Conservation (phyloP, 2,113 vertebrate species). For the Hemiprocne comata region DNA sequence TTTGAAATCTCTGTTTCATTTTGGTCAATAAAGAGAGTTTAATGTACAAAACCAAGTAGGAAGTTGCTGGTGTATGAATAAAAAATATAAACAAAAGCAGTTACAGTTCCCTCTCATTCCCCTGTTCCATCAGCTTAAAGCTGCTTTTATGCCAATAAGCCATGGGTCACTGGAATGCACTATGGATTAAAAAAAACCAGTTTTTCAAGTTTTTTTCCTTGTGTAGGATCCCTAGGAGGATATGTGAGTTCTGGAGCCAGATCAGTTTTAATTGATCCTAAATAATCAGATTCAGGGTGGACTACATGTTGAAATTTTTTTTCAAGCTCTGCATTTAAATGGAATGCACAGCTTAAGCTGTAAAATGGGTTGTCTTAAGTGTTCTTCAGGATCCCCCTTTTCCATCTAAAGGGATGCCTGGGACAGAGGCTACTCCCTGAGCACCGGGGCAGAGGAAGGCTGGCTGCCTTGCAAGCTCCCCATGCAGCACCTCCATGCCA, state of each 20-base stretch:
- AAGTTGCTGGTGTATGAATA: background rate
- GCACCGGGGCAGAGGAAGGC: background rate
- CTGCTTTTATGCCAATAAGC: background rate
- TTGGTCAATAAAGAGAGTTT: background rate
- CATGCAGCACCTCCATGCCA: background rate
- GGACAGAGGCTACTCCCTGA: background rate
- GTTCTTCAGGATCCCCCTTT: background rate
- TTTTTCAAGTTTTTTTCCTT: background rate
- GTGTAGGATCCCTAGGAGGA: background rate
- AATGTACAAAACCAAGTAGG: background rate
- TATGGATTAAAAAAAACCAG: background rate
- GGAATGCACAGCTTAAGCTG: background rate
- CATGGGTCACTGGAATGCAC: background rate
- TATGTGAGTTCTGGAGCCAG: background rate
- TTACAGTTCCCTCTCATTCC: background rate
- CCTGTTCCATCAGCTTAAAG: background rate
- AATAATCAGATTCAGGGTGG: background rate
- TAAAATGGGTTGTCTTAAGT: background rate
- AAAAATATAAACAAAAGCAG: slow-evolving; percentile 20
- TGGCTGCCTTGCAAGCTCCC: background rate
- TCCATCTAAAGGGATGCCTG: background rate
- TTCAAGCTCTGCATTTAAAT: background rate
- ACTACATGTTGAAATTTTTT: background rate
- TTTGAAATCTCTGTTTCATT: slow-evolving; percentile 15
- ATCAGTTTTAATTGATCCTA: background rate